These are phyloP conservation scores for Parauchenoglanis punctatus DNA, from an alignment of 2,797 vertebrate species.

Conservation along the genomic window DNA sequence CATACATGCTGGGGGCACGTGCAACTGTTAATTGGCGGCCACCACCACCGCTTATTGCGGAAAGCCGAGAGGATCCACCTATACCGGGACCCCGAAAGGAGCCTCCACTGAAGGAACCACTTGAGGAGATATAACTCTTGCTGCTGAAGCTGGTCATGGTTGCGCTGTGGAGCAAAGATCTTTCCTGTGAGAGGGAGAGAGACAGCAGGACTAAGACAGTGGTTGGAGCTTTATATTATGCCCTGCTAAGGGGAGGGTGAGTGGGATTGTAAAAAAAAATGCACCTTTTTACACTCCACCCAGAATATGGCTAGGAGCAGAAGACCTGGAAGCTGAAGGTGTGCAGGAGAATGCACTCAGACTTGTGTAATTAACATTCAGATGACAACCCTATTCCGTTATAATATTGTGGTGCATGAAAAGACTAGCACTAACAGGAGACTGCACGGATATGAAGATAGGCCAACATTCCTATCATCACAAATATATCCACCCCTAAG, in stretches of 20 bases:
- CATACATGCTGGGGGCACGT: conserved; percentile 55
- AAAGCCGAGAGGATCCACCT: conserved; percentile 27
- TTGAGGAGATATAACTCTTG: conserved; percentile 31
- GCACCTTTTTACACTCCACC: conserved; percentile 55
- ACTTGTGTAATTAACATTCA: conserved; percentile 5
- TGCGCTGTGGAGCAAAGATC: conserved; percentile 33
- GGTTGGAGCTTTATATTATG: conserved; percentile 68
- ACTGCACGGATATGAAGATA: conserved; percentile 1
- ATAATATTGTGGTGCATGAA: neutral
- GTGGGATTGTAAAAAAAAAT: conserved; percentile 50
- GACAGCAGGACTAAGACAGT: conserved; percentile 58
- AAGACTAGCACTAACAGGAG: conserved; percentile 25
- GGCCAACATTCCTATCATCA: conserved; percentile 24
- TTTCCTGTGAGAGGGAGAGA: conserved; percentile 53
- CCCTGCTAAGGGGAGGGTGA: conserved; percentile 44
- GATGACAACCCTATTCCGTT: neutral
- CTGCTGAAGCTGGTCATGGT: conserved; percentile 52
- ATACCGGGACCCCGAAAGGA: conserved; percentile 20
- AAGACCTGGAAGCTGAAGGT: conserved; percentile 24
- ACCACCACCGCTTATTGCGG: neutral
- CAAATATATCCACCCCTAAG: conserved; percentile 6
- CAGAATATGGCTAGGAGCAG: conserved; percentile 45
- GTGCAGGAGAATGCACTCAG: conserved; percentile 7
- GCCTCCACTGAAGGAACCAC: conserved; percentile 33
- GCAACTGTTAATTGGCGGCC: neutral